These are phyloP conservation scores for Corydoras sp. DNA, from an alignment of 2,113 vertebrate genomes.

Conservation along the genomic window DNA sequence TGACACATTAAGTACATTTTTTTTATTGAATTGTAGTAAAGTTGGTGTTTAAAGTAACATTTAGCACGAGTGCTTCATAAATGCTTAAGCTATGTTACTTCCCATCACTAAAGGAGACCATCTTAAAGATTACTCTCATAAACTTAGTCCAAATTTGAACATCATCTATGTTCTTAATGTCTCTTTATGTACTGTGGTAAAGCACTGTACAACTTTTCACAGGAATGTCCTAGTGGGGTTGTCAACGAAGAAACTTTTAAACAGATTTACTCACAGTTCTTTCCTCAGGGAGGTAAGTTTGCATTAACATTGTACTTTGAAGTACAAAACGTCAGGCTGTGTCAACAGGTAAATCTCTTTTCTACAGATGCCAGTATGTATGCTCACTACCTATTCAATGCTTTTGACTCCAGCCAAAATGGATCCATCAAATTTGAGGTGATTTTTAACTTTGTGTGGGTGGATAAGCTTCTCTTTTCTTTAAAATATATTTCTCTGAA, in stretches of 20 bases:
- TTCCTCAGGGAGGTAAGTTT: slow-evolving; percentile 87
- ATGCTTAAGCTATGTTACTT: no score
- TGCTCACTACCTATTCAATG: slow-evolving; percentile 94
- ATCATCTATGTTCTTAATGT: neutral
- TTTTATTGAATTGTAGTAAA: no score
- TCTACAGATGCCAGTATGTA: slow-evolving; percentile 89
- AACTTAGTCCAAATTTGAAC: neutral
- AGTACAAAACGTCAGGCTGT: neutral
- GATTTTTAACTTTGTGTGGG: slow-evolving; percentile 22
- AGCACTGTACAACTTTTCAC: slow-evolving; percentile 7
- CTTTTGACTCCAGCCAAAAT: slow-evolving; percentile 83
- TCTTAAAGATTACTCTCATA: neutral
- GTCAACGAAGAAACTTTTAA: slow-evolving; percentile 96
- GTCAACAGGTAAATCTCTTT: slow-evolving; percentile 11
- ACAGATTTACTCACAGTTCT: slow-evolving; percentile 96
- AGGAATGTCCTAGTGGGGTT: slow-evolving; percentile 93
- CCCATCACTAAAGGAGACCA: no score
- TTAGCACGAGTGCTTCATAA: no score
- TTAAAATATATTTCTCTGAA: no score
- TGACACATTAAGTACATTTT: no score
- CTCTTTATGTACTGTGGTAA: neutral
- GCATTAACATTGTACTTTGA: neutral
- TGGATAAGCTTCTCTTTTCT: no score
- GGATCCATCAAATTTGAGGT: slow-evolving; percentile 98
- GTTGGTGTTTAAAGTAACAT: no score